Evolutionary conservation across 2,888 invertebrate genomes (phyloP).

Genomic region (Myopa tessellatipennis): DNA sequence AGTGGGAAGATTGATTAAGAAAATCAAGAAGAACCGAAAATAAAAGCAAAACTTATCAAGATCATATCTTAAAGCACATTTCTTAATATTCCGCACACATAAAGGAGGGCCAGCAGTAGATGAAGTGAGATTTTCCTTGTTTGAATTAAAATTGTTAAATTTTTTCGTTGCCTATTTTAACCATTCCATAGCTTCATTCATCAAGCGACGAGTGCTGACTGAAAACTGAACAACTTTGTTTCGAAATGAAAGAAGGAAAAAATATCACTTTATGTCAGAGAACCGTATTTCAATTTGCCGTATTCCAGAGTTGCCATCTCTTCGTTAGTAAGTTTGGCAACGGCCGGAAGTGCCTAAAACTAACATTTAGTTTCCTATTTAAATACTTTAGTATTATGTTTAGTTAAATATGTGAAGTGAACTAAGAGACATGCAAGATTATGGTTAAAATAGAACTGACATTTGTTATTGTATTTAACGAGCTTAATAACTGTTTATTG

Average conservation of each 20-base stretch:
- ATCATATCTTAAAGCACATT: neutral
- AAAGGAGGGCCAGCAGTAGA: conserved; percentile 54
- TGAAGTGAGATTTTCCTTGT: conserved; percentile 18
- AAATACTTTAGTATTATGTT: neutral
- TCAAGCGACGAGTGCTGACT: neutral
- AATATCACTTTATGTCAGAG: conserved; percentile 26
- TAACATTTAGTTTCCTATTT: conserved; percentile 9
- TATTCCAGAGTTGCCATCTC: neutral
- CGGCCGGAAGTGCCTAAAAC: conserved; percentile 1
- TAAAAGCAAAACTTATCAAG: conserved; percentile 20
- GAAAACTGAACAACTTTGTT: conserved; percentile 17
- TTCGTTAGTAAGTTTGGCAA: neutral
- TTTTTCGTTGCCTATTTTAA: neutral
- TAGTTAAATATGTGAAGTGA: neutral
- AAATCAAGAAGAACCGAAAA: conserved; percentile 15
- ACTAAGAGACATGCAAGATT: conserved; percentile 11
- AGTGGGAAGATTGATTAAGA: conserved; percentile 17
- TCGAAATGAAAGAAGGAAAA: neutral
- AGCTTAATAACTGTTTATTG: neutral
- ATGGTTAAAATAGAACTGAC: neutral
- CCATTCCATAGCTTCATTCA: neutral
- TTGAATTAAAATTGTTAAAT: conserved; percentile 12
- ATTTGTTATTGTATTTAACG: conserved; percentile 1
- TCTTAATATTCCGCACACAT: conserved; percentile 54
- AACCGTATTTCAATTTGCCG: conserved; percentile 8